Evolutionary conservation across 2,797 vertebrate species (phyloP), one percentile per base, ranked within the genome.

Genomic region (Sebastes flavidus): DNA sequence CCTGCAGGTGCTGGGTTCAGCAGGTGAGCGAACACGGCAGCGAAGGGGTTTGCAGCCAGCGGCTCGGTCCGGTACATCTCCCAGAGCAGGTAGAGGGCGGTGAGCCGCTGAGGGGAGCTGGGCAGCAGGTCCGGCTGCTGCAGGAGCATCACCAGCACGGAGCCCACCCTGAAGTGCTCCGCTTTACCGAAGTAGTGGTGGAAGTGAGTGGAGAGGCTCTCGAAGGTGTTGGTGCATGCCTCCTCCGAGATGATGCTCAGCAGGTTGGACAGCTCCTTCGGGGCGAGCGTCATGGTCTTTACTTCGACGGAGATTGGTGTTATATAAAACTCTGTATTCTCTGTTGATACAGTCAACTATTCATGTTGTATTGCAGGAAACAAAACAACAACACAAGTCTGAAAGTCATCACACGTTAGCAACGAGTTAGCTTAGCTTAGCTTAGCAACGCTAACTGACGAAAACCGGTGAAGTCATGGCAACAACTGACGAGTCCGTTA

Each of bases 41-140:
- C 98, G 88, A 99, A 99, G 3, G 98, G 98, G 95, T 99, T 99
- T 3, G 97, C 97, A 11, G 98, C 98, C 22, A 99, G 96, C 29
- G 98, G 98, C 94, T 99, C 98, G 62, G 98, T 99, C 69, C 98
- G 97, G 94, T 99, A 99, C 98, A 99, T 99, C 95, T 99, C 98
- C 98, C 98, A 99, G 0, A 99, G 96, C 30, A 99, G 96, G 94
- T 99, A 99, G 84, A 99, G 97, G 0, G 98, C 98, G 1, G 97
- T 99, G 89, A 99, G 97, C 56, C 98, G 96, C 96, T 99, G 98
- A 61, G 98, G 96, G 13, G 98, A 97, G 87, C 97, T 97, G 75
- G 98, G 98, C 77, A 99, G 92, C 76, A 99, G 95, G 93, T 99
- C 98, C 0, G 98, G 97, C 93, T 99, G 98, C 95, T 99, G 98